Evolutionary conservation across 2,113 vertebrate species (phyloP), one percentile per base, ranked within the genome.

Genomic region (Cepphus grylle): DNA sequence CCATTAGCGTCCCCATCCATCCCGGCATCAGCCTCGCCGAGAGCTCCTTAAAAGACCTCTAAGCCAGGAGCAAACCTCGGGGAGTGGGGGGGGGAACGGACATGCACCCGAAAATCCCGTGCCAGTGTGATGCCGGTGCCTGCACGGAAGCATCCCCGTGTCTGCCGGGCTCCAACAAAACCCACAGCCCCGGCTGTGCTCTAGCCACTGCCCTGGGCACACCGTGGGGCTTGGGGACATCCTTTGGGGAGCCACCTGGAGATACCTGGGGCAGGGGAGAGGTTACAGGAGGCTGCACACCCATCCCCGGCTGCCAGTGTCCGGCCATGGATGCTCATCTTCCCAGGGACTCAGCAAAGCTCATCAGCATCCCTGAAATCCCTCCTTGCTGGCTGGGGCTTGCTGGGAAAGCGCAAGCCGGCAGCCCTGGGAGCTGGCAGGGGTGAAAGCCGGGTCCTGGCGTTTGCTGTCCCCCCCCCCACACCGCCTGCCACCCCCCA

Each of bases 91-190:
- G 17, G 32, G 18, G 19, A 26, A 50, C 12, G 5, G 42, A 42
- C 2, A 0, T n/a, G 34, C 62, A 12, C 27, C 2, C 1, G 20
- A 40, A 53, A 58, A 61, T 50, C 56, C 50, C 8, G 1, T 49
- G 17, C 16, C 20, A 9, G 16, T 1, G 1, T 1, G 7, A 18
- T 11, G 20, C 32, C 8, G 2, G 25, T 3, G 2, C 50, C 56
- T 29, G 29, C 26, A 0, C 0, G 1, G 52, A 27, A 16, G 9
- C 20, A 4, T 20, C 58, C 12, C 67, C 0, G 0, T 32, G 26
- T 6, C 66, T 20, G 22, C 30, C 7, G 8, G 25, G 6, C 42
- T 58, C 21, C 15, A 6, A 10, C 4, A 10, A 66, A 62, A 27
- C 8, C 25, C 78, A 12, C 38, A 53, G 43, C 53, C 42, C 50